Base-by-base conservation (phyloP, 2,113 vertebrate genomes). In the Lethenteron reissneri region DNA sequence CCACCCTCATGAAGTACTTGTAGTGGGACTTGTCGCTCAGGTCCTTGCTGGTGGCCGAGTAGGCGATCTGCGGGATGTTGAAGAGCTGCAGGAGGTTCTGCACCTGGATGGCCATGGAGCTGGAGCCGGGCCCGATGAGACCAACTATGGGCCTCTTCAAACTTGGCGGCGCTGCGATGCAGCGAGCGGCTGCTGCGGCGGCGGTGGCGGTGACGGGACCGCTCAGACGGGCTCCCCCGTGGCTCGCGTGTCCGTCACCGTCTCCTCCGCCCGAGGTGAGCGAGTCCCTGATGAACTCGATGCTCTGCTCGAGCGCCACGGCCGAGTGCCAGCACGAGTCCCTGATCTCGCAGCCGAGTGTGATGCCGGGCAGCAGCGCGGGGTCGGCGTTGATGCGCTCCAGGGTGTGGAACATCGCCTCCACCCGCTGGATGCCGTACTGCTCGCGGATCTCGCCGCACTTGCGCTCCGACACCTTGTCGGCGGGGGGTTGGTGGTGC, bases 241-340 rank as follows among this genome's bases (percentile, higher is more conserved):
- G 41, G 41, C 41, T 41, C 41, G 41, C 41, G 5, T 7, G 41
- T 41, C 41, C 41, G 41, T 41, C 41, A 41, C 60, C 60, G 57
- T 97, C 92, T 12, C 96, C 92, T 70, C 91, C 79, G 74, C 94
- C 95, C 64, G 95, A 97, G 76, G 97, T 97, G 72, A 99, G 86
- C 8, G 95, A 97, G 80, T 99, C 95, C 70, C 95, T 83, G 74
- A 99, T 99, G 76, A 99, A 99, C 81, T 99, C 95, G 41, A 99
- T 99, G 81, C 95, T 99, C 79, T 99, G 95, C 78, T 99, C 95
- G 79, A 99, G 80, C 71, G 95, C 95, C 72, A 99, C 95, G 0
- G 95, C 95, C 0, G 95, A 97, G 76, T 99, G 89, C 95, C 95
- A 99, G 78, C 94, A 99, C 25, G 94, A 99, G 80, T 99, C 94